phyloP scores from a whole-genome alignment of 2,113 vertebrate species.

The Zingel zingel region DNA sequence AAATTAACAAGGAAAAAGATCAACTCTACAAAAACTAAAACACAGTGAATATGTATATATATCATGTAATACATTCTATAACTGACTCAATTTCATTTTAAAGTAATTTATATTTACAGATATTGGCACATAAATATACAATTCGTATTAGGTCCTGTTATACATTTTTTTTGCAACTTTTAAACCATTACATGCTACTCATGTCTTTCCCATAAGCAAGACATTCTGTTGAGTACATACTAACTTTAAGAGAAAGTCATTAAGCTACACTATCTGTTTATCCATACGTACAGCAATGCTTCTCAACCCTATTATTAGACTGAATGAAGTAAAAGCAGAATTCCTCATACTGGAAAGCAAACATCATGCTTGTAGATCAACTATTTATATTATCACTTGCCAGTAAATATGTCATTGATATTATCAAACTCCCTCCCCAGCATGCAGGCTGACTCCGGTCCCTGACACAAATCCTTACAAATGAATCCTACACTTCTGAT shows the following conservation, averaged over 20 bases:
- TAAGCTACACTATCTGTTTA: neutral
- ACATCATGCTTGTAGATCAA: neutral
- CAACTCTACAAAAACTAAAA: too few species aligned
- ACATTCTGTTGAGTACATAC: neutral
- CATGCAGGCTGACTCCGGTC: neutral
- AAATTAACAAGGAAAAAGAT: too few species aligned
- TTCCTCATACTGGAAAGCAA: neutral
- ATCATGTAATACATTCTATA: too few species aligned
- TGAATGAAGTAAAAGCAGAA: neutral
- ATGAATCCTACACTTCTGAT: neutral
- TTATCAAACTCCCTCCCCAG: neutral
- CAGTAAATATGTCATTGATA: neutral
- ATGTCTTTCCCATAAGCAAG: neutral
- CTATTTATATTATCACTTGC: neutral
- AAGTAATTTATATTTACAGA: conserved; percentile 15
- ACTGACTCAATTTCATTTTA: conserved; percentile 28
- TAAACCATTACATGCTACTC: conserved; percentile 1
- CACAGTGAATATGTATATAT: too few species aligned
- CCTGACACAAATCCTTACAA: neutral
- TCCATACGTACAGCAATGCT: neutral
- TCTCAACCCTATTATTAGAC: neutral
- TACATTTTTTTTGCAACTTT: neutral
- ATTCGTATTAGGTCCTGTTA: neutral
- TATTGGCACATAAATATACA: conserved; percentile 10
- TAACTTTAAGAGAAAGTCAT: neutral